phyloP scores from a whole-genome alignment of 2,888 invertebrate species.

The Drosophila parthenogenetica region DNA sequence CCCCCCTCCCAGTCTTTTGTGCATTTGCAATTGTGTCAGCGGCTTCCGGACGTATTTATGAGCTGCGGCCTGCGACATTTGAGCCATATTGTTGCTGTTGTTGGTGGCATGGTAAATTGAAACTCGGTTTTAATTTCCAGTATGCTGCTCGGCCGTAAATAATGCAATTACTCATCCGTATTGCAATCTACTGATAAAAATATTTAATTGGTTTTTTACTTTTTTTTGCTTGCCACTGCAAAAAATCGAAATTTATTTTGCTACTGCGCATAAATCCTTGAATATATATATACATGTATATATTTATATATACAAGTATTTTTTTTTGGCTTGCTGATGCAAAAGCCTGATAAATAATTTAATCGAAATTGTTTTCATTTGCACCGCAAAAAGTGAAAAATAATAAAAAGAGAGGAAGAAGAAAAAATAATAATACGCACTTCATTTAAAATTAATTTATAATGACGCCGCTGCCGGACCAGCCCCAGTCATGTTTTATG shows the following conservation, averaged over 20 bases:
- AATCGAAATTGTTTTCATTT: conserved; percentile 77
- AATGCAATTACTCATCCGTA: conserved; percentile 78
- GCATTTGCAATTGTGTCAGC: conserved; percentile 53
- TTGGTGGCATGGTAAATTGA: conserved; percentile 63
- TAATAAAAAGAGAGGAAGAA: conserved; percentile 27
- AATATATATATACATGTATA: conserved; percentile 9
- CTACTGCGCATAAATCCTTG: conserved; percentile 71
- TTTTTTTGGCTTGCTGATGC: conserved; percentile 56
- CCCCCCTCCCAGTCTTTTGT: not conserved
- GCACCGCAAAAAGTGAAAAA: conserved; percentile 9
- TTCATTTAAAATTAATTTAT: conserved; percentile 81
- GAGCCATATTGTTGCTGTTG: conserved; percentile 47
- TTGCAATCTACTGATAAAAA: conserved; percentile 80
- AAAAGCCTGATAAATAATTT: conserved; percentile 75
- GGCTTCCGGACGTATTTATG: conserved; percentile 70
- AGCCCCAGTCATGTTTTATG: conserved; percentile 51
- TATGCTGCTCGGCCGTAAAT: conserved; percentile 60
- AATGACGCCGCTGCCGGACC: conserved; percentile 67
- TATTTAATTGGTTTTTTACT: conserved; percentile 76
- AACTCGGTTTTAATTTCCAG: conserved; percentile 67
- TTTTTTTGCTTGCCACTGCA: conserved; percentile 25
- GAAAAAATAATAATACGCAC: conserved; percentile 66
- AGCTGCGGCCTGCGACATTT: conserved; percentile 43
- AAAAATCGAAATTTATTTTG: conserved; percentile 73
- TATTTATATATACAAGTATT: not conserved